Percentiles rank a stretch among this genome's conserved stretches.
Evolutionary conservation across 1,140 invertebrate genomes (phyloP).

Genomic region (Saxidomus purpurata): DNA sequence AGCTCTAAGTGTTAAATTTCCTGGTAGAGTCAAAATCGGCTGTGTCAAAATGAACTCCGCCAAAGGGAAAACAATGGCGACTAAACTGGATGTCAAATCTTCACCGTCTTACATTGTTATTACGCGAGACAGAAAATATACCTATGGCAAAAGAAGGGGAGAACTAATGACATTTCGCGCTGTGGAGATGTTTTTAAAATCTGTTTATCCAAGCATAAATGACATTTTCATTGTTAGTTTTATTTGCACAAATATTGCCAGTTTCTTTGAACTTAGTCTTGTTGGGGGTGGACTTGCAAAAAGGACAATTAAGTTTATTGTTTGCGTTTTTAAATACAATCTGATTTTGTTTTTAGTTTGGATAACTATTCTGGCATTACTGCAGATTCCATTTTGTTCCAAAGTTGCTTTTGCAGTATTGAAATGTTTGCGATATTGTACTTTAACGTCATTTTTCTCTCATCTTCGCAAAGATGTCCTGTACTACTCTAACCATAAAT

Average conservation of each 20-base stretch:
- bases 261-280: conserved; percentile 86
- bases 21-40: conserved; percentile 87
- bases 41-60: conserved; percentile 81
- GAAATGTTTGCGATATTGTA: conserved; percentile 79
- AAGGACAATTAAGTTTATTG: conserved; percentile 83
- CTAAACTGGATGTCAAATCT: conserved; percentile 55
- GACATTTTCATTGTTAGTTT: conserved; percentile 88
- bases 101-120: conserved; percentile 85
- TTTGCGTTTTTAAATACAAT: conserved; percentile 87
- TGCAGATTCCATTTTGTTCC: conserved; percentile 84
- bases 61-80: conserved; percentile 73
- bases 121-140: conserved; percentile 85
- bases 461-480: conserved; percentile 81
- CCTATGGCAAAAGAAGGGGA: conserved; percentile 85
- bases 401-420: conserved; percentile 77
- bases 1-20: conserved; percentile 88
- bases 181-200: conserved; percentile 87
- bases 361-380: conserved; percentile 85
- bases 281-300: conserved; percentile 81
- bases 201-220: conserved; percentile 88
- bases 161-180: conserved; percentile 86
- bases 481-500: conserved; percentile 72
- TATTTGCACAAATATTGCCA: conserved; percentile 86
- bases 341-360: conserved; percentile 86
- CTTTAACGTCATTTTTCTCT: conserved; percentile 76